phyloP scores from a whole-genome alignment of 2,113 vertebrate species.

The Odocoileus hemionus region DNA sequence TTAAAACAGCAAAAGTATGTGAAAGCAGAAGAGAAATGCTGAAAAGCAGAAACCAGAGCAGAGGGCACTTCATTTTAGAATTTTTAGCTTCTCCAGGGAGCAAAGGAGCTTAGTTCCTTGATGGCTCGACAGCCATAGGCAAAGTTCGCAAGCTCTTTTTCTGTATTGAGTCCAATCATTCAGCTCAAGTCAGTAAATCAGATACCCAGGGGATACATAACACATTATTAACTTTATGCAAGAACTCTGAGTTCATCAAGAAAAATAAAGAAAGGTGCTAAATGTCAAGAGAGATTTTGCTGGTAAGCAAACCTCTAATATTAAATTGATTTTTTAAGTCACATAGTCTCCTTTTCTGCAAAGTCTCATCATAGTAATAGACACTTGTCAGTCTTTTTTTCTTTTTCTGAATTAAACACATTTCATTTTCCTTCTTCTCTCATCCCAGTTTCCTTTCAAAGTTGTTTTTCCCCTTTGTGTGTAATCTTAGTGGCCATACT shows the following conservation, averaged over 20 bases:
- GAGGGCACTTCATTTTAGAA: slow-evolving; percentile 60
- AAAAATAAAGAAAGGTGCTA: slow-evolving; percentile 60
- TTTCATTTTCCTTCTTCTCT: background rate
- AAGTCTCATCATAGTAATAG: background rate
- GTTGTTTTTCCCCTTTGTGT: background rate
- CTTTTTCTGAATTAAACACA: background rate
- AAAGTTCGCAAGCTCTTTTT: slow-evolving; percentile 43
- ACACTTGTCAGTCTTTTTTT: background rate
- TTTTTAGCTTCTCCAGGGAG: slow-evolving; percentile 66
- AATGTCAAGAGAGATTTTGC: slow-evolving; percentile 24
- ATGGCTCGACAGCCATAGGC: slow-evolving; percentile 36
- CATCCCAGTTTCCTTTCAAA: background rate
- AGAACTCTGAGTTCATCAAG: slow-evolving; percentile 67
- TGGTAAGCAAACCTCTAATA: slow-evolving; percentile 34
- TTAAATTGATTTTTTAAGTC: slow-evolving; percentile 48
- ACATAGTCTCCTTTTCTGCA: background rate
- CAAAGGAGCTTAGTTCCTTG: slow-evolving; percentile 47
- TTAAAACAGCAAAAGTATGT: slow-evolving; percentile 67
- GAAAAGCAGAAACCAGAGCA: slow-evolving; percentile 69
- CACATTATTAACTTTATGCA: slow-evolving; percentile 63
- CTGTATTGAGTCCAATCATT: slow-evolving; percentile 26
- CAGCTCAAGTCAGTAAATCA: slow-evolving; percentile 57
- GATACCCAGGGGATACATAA: slow-evolving; percentile 49
- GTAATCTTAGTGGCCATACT: background rate
- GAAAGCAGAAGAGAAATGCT: slow-evolving; percentile 69